Conservation (phyloP, 2,113 vertebrate species). For the Boulengeromyrus knoepffleri region DNA sequence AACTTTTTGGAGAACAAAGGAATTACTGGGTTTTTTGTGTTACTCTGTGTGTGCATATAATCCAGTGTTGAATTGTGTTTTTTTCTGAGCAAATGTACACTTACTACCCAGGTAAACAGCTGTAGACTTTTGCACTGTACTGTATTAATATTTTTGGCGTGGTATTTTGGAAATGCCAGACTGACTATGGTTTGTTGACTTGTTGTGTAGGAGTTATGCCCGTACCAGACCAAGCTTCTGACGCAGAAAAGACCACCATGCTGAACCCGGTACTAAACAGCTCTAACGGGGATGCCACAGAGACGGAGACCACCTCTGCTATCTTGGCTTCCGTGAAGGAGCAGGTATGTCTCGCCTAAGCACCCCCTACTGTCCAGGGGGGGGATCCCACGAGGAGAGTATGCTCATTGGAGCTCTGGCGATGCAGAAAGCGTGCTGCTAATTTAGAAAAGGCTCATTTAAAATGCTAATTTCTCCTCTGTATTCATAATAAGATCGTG, state of each 20-base stretch:
- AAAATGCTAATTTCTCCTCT: neutral
- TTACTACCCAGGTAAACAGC: neutral
- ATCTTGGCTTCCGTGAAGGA: constrained; percentile 97
- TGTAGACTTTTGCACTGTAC: neutral
- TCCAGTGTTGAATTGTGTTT: neutral
- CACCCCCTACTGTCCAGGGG: neutral
- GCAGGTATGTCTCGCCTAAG: constrained; percentile 67
- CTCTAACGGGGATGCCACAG: constrained; percentile 85
- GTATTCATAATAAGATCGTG: neutral
- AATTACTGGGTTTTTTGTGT: neutral
- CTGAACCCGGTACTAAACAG: constrained; percentile 79
- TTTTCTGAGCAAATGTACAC: neutral
- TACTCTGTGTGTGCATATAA: neutral
- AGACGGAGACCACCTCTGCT: constrained; percentile 89
- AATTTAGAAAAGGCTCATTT: neutral
- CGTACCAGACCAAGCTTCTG: constrained; percentile 89
- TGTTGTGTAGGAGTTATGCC: constrained; percentile 78
- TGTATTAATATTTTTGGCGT: neutral
- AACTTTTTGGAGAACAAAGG: neutral
- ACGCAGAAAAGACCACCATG: constrained; percentile 84
- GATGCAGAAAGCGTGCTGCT: neutral
- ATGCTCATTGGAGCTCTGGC: neutral
- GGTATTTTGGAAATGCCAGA: neutral
- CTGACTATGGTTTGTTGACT: constrained; percentile 1
- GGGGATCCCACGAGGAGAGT: neutral